Evolutionary conservation across 30 jellyfish, hydroid and myxozoan species (phyloP), one percentile per base, ranked within the genome.

Genomic region (Cassiopea xamachana): DNA sequence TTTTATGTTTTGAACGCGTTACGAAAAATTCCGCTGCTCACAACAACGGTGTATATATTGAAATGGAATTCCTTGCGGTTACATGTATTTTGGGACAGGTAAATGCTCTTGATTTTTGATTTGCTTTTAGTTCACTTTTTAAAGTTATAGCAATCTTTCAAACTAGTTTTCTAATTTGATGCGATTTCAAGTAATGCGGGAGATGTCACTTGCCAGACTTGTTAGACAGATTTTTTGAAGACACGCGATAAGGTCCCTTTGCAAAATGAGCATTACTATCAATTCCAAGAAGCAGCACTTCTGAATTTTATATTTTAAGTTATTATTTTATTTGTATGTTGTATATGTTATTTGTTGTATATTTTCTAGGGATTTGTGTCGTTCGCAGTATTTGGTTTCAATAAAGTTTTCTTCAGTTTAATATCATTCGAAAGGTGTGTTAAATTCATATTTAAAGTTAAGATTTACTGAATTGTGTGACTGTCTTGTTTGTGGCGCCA

Each of bases 61-160:
- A 90, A 75, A 79, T 94, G n/a, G 96, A 90, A 79, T 89, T 94
- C 79, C 91, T 90, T 58, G 90, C 90, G 1, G 89, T 84, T 46
- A 85, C 82, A 7, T 84, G 94, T 82, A 78, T 93, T 43, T 77
- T 83, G 68, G 98, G 98, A 1, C 98, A 94, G 93, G 98, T 93
- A 51, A 45, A 93, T 47, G 51, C 58, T 55, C 12, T 3, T 55
- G 12, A 55, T 10, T 55, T 3, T 55, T 6, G 64, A 3, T 27
- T 27, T 27, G 39, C 39, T 27, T 27, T 27, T 27, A 27, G 39
- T 27, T 27, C 39, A 27, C 39, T 27, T 27, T 27, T 27, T 27
- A 27, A 27, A 27, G 39, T 27, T 27, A 27, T 27, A 27, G 39
- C 39, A 27, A 27, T 27, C 0, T 27, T 27, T 27, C 39, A 27